phyloP scores from a whole-genome alignment of 30 jellyfish, hydroid and myxozoan species.

The Kudoa iwatai region DNA sequence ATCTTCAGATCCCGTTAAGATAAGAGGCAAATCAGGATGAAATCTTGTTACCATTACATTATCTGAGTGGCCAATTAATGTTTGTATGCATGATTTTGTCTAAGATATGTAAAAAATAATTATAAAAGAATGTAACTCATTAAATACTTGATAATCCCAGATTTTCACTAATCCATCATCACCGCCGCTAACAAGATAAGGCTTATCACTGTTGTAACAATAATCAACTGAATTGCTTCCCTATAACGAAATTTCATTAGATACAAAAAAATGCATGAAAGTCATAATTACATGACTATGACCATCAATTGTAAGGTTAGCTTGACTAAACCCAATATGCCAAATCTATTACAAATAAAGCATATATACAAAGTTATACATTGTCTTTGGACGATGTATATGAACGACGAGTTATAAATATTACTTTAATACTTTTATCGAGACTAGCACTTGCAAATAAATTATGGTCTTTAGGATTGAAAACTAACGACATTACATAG shows the following conservation, averaged over 20 bases:
- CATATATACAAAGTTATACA: neutral
- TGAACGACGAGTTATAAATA: neutral
- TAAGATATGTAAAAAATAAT: constrained; percentile 1
- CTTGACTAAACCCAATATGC: constrained; percentile 66
- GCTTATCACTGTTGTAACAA: constrained; percentile 77
- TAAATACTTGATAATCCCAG: constrained; percentile 85
- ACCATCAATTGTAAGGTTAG: constrained; percentile 79
- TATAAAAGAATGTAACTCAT: neutral
- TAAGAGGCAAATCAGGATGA: constrained; percentile 80
- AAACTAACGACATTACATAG: constrained; percentile 66
- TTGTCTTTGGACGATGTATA: no score
- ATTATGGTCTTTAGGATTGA: constrained; percentile 78
- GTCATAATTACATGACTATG: constrained; percentile 10
- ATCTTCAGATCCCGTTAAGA: constrained; percentile 79
- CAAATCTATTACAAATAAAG: constrained; percentile 22
- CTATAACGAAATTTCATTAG: constrained; percentile 3
- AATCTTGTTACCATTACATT: constrained; percentile 46
- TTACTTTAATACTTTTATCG: constrained; percentile 71
- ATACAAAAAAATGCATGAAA: neutral
- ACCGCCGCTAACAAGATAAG: constrained; percentile 72
- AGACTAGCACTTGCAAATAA: constrained; percentile 96
- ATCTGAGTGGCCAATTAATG: constrained; percentile 81
- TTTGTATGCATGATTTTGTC: constrained; percentile 75
- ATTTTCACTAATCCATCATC: constrained; percentile 70
- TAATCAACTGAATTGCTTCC: constrained; percentile 80